Conservation (phyloP, 2,797 vertebrate species). For the Typhlichthys subterraneus region DNA sequence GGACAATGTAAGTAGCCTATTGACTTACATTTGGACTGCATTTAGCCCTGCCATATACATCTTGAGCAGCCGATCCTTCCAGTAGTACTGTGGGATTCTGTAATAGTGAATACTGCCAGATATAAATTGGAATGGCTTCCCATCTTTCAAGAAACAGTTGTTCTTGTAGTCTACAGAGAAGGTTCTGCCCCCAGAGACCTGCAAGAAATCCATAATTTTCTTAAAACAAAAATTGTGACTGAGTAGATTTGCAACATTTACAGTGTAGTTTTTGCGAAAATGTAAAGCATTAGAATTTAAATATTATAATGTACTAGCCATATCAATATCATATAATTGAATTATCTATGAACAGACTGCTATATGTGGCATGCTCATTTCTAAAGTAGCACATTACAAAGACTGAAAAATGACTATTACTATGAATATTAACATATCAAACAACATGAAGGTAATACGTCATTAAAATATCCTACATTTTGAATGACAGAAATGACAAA, state of each 20-base stretch:
- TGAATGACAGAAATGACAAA: not conserved
- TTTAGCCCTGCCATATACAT: conserved; percentile 95
- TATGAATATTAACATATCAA: no score
- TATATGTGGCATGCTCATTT: no score
- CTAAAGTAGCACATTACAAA: no score
- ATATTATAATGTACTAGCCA: no score
- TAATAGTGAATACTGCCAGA: conserved; percentile 96
- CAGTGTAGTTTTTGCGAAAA: no score
- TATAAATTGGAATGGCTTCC: conserved; percentile 86
- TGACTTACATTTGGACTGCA: conserved; percentile 86
- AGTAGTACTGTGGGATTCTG: conserved; percentile 86
- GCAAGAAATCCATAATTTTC: conserved; percentile 11
- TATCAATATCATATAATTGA: no score
- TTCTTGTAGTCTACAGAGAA: conserved; percentile 87
- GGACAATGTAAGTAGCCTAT: not conserved
- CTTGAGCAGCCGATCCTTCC: conserved; percentile 91
- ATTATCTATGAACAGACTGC: no score
- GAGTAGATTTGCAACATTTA: no score
- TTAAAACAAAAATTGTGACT: no score
- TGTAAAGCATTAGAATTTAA: no score
- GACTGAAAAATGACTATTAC: no score
- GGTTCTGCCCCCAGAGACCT: conserved; percentile 69
- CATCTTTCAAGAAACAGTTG: conserved; percentile 88
- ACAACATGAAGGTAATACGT: no score
- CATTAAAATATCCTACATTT: not conserved